These are phyloP conservation scores for Caenorhabditis remanei DNA, from an alignment of 1,140 invertebrate genomes.

Conservation along the genomic window DNA sequence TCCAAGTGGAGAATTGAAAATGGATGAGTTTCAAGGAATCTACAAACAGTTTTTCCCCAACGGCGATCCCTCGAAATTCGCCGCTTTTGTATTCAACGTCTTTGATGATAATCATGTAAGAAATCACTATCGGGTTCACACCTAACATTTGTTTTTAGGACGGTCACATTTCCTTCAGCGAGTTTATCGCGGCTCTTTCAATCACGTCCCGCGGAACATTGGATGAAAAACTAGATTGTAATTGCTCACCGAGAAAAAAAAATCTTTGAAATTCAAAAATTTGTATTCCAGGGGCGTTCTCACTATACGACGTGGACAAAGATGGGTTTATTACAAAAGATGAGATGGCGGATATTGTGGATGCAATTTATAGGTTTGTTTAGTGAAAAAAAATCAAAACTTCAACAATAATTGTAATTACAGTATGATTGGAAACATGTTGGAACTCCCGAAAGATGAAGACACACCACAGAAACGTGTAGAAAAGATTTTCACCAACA, in stretches of 20 bases:
- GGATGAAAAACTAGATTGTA: constrained; percentile 79
- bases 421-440: constrained; percentile 79
- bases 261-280: constrained; percentile 16
- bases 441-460: constrained; percentile 80
- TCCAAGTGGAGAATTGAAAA: constrained; percentile 79
- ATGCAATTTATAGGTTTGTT: constrained; percentile 79
- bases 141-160: constrained; percentile 73
- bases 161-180: constrained; percentile 78
- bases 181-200: constrained; percentile 78
- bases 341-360: constrained; percentile 80
- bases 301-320: constrained; percentile 81
- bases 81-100: constrained; percentile 81
- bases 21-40: constrained; percentile 79
- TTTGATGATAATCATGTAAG: constrained; percentile 78
- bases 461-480: constrained; percentile 81
- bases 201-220: constrained; percentile 78
- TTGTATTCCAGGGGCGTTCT: constrained; percentile 80
- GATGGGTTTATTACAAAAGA: constrained; percentile 80
- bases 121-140: no score
- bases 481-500: constrained; percentile 81
- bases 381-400: not conserved
- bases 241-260: constrained; percentile 45
- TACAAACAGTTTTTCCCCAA: constrained; percentile 81
- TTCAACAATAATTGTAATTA: not conserved
- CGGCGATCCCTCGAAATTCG: constrained; percentile 81